These are phyloP conservation scores for Sphaerodactylus townsendi DNA, from an alignment of 2,113 vertebrate species.

Conservation along the genomic window DNA sequence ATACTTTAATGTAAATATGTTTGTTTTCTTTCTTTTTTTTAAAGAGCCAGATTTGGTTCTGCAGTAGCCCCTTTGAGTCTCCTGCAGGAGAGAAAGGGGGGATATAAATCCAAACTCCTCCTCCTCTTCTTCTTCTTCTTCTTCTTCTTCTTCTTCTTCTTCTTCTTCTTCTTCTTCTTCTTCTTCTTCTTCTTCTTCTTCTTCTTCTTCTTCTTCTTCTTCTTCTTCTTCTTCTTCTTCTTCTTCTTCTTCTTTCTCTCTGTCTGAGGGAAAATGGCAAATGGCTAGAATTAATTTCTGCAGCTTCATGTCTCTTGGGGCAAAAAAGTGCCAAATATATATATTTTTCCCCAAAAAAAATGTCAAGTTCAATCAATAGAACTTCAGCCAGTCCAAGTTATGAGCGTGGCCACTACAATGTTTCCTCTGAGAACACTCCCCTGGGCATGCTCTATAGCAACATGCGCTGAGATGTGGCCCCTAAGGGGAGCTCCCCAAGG, in stretches of 20 bases:
- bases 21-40: too few species aligned
- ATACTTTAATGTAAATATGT: too few species aligned
- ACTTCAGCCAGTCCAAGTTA: slow-evolving; percentile 4
- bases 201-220: too few species aligned
- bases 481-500: background rate
- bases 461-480: slow-evolving; percentile 10
- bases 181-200: too few species aligned
- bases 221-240: too few species aligned
- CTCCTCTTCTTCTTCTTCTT: too few species aligned
- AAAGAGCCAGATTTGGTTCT: too few species aligned
- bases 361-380: background rate
- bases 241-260: background rate
- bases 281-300: background rate
- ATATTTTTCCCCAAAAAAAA: background rate
- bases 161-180: too few species aligned
- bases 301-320: slow-evolving; percentile 6
- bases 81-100: too few species aligned
- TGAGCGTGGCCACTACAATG: background rate
- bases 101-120: too few species aligned
- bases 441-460: background rate
- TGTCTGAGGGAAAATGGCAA: background rate
- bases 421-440: background rate
- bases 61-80: too few species aligned
- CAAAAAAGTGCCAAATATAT: slow-evolving; percentile 3
- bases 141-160: too few species aligned